phyloP scores from a whole-genome alignment of 2,113 vertebrate genomes.

The Neolamprologus toae region DNA sequence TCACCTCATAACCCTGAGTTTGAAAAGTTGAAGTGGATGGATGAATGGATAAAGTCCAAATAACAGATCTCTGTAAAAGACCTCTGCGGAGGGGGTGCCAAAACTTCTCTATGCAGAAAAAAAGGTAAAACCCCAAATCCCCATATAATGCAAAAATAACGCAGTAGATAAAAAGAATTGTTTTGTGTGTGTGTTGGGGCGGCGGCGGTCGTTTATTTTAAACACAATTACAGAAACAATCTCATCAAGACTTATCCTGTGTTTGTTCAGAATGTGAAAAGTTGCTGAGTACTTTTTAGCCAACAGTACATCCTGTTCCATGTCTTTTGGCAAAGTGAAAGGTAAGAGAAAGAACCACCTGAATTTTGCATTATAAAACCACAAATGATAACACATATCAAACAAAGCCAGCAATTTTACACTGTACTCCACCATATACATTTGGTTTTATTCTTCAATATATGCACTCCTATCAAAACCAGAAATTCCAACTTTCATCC shows the following conservation, averaged over 20 bases:
- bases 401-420: not conserved
- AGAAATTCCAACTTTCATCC: not conserved
- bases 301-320: not conserved
- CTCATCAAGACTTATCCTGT: not conserved
- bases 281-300: not conserved
- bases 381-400: not conserved
- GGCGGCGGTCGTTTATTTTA: not conserved
- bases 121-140: not conserved
- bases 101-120: not conserved
- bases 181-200: not conserved
- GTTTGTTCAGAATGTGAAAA: not conserved
- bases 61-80: not conserved
- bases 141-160: not conserved
- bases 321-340: not conserved
- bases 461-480: not conserved
- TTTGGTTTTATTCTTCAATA: not conserved
- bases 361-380: not conserved
- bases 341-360: not conserved
- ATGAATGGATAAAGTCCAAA: not conserved
- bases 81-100: not conserved
- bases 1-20: not conserved
- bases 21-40: not conserved
- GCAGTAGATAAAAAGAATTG: not conserved
- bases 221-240: not conserved
- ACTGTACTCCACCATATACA: not conserved